Percentiles rank a stretch among this genome's conserved stretches.
These are phyloP conservation scores for Leuciscus waleckii DNA, from an alignment of 2,797 vertebrate genomes.

Conservation along the genomic window DNA sequence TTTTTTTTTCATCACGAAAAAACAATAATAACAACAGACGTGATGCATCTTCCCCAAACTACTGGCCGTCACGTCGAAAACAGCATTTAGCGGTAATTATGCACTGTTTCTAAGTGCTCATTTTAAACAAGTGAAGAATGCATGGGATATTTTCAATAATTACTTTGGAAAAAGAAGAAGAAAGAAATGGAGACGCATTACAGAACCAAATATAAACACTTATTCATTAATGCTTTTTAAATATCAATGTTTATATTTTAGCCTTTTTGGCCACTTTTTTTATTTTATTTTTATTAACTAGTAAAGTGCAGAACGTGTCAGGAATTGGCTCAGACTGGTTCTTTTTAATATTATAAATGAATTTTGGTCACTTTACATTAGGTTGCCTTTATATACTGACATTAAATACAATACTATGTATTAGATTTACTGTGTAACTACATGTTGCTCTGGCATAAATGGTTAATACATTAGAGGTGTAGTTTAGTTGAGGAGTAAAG, in stretches of 20 bases:
- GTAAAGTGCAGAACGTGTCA: not conserved
- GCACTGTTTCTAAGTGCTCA: too few relatives aligned
- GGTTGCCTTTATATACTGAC: not conserved
- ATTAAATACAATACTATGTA: not conserved
- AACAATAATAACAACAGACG: not conserved
- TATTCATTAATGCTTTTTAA: not conserved
- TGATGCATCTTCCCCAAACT: not conserved
- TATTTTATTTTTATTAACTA: too few relatives aligned
- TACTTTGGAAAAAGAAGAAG: too few relatives aligned
- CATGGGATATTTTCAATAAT: not conserved
- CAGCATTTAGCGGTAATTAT: not conserved
- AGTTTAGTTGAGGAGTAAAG: too few relatives aligned
- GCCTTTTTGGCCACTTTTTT: not conserved
- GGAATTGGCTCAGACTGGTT: not conserved
- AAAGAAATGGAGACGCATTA: not conserved
- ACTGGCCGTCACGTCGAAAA: not conserved
- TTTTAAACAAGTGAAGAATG: not conserved
- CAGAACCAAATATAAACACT: not conserved
- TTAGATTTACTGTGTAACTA: too few relatives aligned
- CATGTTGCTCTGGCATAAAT: not conserved
- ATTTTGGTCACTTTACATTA: too few relatives aligned
- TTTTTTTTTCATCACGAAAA: not conserved
- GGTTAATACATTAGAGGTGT: not conserved
- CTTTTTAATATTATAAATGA: too few relatives aligned
- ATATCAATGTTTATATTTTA: not conserved